Evolutionary conservation across 1,140 invertebrate genomes (phyloP).

Genomic region (Microplitis mediator): DNA sequence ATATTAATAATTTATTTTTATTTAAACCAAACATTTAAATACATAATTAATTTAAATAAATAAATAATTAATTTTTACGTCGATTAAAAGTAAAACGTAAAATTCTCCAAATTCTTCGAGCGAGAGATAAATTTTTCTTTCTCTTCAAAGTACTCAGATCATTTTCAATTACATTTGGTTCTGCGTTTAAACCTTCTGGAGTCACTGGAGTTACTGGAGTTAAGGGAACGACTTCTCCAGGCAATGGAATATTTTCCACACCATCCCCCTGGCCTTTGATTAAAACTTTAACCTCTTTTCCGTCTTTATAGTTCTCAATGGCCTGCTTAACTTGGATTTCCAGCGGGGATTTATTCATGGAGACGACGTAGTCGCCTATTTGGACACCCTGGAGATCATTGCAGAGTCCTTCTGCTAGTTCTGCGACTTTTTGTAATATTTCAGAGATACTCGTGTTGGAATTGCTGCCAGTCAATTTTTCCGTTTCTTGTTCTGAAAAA

Average conservation of each 20-base stretch:
- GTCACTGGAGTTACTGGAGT: neutral
- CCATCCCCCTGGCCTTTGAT: slow-evolving; percentile 9
- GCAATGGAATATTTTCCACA: neutral
- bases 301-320: neutral
- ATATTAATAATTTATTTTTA: too few relatives aligned
- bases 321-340: slow-evolving; percentile 41
- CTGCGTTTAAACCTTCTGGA: neutral
- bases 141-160: neutral
- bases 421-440: slow-evolving; percentile 8
- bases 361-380: slow-evolving; percentile 41
- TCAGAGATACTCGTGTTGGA: neutral
- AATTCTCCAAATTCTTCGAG: slow-evolving; percentile 36
- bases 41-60: too few relatives aligned
- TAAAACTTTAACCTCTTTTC: neutral
- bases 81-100: slow-evolving; percentile 33
- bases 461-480: neutral
- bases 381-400: slow-evolving; percentile 35
- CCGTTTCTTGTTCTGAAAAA: slow-evolving; percentile 3
- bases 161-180: neutral
- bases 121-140: slow-evolving; percentile 32
- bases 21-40: too few relatives aligned
- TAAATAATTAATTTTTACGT: slow-evolving; percentile 34
- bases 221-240: neutral
- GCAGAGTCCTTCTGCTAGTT: slow-evolving; percentile 13
- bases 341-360: slow-evolving; percentile 24